Evolutionary conservation across 2,888 invertebrate genomes (phyloP).

Genomic region (Unio pictorum): DNA sequence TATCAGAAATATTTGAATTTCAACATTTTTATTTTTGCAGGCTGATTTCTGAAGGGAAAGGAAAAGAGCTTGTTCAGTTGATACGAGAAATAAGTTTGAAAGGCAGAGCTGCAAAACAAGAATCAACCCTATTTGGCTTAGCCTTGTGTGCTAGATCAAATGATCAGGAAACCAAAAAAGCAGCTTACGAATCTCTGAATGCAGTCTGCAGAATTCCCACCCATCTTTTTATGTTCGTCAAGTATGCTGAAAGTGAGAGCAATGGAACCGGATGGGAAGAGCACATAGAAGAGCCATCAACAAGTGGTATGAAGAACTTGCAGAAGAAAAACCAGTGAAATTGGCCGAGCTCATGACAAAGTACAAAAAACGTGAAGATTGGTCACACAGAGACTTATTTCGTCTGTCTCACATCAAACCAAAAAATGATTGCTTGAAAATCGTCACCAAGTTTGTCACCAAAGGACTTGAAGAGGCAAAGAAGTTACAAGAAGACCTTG

Average conservation of each 20-base stretch:
- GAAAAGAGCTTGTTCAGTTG: slow-evolving; percentile 62
- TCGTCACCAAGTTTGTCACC: slow-evolving; percentile 43
- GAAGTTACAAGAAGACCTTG: slow-evolving; percentile 23
- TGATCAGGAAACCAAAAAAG: slow-evolving; percentile 73
- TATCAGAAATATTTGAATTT: no score
- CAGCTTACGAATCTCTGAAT: slow-evolving; percentile 75
- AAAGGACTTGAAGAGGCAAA: slow-evolving; percentile 53
- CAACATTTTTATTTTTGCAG: slow-evolving; percentile 9
- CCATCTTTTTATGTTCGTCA: slow-evolving; percentile 78
- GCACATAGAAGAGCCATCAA: slow-evolving; percentile 79
- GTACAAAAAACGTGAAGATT: slow-evolving; percentile 78
- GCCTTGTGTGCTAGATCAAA: slow-evolving; percentile 76
- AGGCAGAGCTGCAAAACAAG: slow-evolving; percentile 71
- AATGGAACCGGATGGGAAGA: slow-evolving; percentile 75
- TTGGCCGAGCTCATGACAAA: slow-evolving; percentile 79
- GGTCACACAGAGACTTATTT: slow-evolving; percentile 83
- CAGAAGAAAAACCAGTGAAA: slow-evolving; percentile 61
- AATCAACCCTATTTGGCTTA: slow-evolving; percentile 77
- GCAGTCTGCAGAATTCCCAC: slow-evolving; percentile 78
- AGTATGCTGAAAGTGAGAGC: slow-evolving; percentile 75
- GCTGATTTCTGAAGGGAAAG: slow-evolving; percentile 64
- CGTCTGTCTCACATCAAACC: slow-evolving; percentile 59
- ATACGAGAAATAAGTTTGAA: slow-evolving; percentile 62
- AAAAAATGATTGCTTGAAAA: slow-evolving; percentile 27
- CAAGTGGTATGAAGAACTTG: slow-evolving; percentile 77